phyloP scores from a whole-genome alignment of 2,113 vertebrate species.

The Melanerpes aurifrons region DNA sequence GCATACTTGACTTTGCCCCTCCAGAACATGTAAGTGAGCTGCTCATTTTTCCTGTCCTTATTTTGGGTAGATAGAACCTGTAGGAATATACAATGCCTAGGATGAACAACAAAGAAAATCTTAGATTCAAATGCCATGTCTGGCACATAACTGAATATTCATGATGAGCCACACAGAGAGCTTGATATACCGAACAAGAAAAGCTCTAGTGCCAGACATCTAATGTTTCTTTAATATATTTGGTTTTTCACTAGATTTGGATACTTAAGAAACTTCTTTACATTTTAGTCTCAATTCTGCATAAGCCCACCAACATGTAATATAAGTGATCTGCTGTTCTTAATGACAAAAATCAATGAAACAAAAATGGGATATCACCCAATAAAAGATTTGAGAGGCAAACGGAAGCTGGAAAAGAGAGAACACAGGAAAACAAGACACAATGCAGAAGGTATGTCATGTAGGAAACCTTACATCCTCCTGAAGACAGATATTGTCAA shows the following conservation, averaged over 20 bases:
- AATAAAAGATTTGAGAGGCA: constrained; percentile 21
- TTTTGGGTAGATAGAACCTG: neutral
- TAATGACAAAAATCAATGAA: constrained; percentile 28
- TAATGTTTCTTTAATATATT: neutral
- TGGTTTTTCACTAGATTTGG: neutral
- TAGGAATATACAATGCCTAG: neutral
- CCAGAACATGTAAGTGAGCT: neutral
- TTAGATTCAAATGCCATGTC: neutral
- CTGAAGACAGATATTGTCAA: constrained; percentile 30
- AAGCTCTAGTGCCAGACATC: neutral
- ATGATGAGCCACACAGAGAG: neutral
- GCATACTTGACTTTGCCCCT: neutral
- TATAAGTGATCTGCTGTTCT: constrained; percentile 9
- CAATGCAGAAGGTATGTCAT: constrained; percentile 30
- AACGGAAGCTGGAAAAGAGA: constrained; percentile 28
- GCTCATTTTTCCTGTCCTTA: neutral
- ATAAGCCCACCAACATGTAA: neutral
- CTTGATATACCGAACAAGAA: neutral
- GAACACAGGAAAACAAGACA: constrained; percentile 42
- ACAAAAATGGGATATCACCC: neutral
- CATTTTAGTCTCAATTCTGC: constrained; percentile 18
- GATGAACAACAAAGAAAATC: neutral
- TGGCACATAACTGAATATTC: neutral
- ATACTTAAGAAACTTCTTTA: neutral
- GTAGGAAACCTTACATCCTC: constrained; percentile 54